Base-by-base conservation (phyloP, 1,140 invertebrate genomes). In the Drosophila pectinifera region DNA sequence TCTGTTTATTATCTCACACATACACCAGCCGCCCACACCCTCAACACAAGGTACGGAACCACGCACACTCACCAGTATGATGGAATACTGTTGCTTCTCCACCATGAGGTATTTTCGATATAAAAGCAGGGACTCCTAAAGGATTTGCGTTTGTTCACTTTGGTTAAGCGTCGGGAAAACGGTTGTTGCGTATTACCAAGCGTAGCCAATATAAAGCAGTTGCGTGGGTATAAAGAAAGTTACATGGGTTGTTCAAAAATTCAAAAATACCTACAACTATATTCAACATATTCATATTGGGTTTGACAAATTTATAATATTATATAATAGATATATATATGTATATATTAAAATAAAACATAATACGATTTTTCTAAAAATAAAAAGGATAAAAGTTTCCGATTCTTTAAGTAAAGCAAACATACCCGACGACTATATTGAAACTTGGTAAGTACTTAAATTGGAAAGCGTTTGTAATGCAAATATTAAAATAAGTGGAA, bases 31-130 rank as follows among this genome's bases (percentile, higher is more conserved):
- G 14, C 57, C 13, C 34, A 42, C 43, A 48, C 34, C 20, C 28
- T 36, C 18, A 51, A n/a, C 4, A 36, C 22, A 0, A 20, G n/a
- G 20, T 16, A 18, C 11, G 20, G 28, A 43, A 59, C 22, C 64
- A 68, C 64, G 61, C 59, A 64, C 20, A 68, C 45, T 68, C 64
- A 64, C 64, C 59, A 64, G 59, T 20, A 64, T 64, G 64, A 41
- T 59, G 45, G 18, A 26, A 68, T 39, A 64, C 36, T 49, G 64
- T 49, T 42, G 43, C 43, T 45, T 67, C 16, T 46, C 36, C 64
- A 64, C 18, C 26, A 22, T 16, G 45, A 22, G 61, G 20, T 64
- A 56, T 58, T 64, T 41, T 49, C 41, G 20, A 26, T 68, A 68
- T 63, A 63, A 41, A 51, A 31, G 51, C 43, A 49, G 31, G 64